Evolutionary conservation across 2,888 invertebrate species (phyloP), one percentile per base, ranked within the genome.

Genomic region (Himalopsyche anomala): DNA sequence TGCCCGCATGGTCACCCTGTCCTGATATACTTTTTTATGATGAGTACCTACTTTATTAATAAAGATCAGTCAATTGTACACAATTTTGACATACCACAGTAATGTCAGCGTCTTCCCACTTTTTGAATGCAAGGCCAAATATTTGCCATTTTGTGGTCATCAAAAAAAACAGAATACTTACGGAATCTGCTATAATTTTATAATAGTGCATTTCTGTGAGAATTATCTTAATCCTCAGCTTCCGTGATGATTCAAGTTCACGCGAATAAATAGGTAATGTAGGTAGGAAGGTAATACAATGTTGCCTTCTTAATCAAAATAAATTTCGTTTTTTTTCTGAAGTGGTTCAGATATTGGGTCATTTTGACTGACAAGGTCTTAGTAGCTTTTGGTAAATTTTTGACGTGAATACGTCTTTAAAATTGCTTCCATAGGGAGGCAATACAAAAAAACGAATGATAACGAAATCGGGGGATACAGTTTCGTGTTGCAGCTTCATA

Each of bases 121-220:
- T 42, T 38, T 80, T 11, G 40, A 42, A 19, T 80, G 38, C 79
- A 79, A 79, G 79, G 79, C 79, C 79, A 79, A 79, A 79, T 79
- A 79, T 79, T 79, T 79, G 79, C 40, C 79, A 80, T 80, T 80
- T 80, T n/a, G 42, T 80, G 80, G 42, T 38, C 62, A 62, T 62
- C 62, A 62, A 62, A 62, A n/a, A 55, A 62, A 62, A 62, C 62
- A 62, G 62, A 62, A 19, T 62, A 19, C 62, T 19, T 19, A 62
- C 62, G 62, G 62, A 62, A 62, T 62, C 19, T 11, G 19, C 62
- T 62, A 28, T 62, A n/a, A 62, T 62, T 62, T 62, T 62, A 62
- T 62, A 62, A 62, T 62, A 62, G 62, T 62, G 62, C 62, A 62
- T 62, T 62, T 62, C 62, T 62, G 62, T 62, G 19, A 62, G 62